Base-by-base conservation (phyloP, 2,888 invertebrate genomes). In the Apoderus coryli region DNA sequence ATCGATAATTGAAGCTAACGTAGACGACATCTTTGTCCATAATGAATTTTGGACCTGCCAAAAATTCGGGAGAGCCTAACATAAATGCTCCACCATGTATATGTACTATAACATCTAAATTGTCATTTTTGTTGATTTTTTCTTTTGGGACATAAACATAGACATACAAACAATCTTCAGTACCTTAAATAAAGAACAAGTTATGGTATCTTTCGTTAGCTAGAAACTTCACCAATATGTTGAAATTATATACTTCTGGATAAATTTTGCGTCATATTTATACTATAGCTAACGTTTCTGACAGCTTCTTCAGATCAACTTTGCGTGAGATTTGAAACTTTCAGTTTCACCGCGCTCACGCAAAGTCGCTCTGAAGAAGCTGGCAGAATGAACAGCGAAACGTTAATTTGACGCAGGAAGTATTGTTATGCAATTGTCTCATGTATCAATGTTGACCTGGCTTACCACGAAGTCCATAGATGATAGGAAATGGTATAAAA, bases 81-180 rank as follows among this genome's bases (percentile, higher is more conserved):
- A 57, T 55, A 38, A 60, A 63, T n/a, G 53, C 59, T 9, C 64
- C 63, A 7, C 63, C 61, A 35, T 64, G 64, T 27, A 64, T 56
- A 37, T 56, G 59, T 3, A 63, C 53, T 16, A 64, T 44, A 0
- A 64, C 64, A 19, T 61, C 58, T 25, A 58, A 39, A 22, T 51
- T 45, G 31, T 45, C 47, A 16, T 60, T 55, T 1, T 56, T 47
- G 3, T 44, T 52, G 31, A 59, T 52, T 15, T 56, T 53, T 53
- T 56, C n/a, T 52, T 49, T 12, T 0, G 76, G 72, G 0, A 70
- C 67, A 44, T 66, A 65, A 0, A 77, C 63, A 49, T 72, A 75
- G 2, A 73, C 37, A 41, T 64, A 75, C 0, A 77, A 55, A 37
- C 77, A 77, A 53, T 77, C 72, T 53, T 77, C 77, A 36, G 58